Percentiles rank a stretch among this genome's conserved stretches.
Evolutionary conservation across 64 coral and sea anemone species (phyloP).

Genomic region (Porites australiensis): DNA sequence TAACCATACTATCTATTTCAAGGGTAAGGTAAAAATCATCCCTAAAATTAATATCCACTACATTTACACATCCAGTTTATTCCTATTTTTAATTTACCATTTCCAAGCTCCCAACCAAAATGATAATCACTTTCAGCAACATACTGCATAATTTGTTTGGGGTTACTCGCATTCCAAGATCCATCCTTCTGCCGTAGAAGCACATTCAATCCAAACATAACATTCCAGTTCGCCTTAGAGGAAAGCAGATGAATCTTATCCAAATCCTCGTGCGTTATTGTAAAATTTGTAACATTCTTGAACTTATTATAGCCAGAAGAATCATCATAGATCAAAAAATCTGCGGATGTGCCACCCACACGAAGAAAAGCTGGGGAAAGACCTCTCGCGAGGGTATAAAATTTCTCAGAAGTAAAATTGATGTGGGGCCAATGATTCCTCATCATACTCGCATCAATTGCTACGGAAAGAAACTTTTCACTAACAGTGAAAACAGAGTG

Average conservation of each 20-base stretch:
- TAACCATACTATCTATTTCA: no score
- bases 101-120: conserved; percentile 95
- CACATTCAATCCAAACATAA: conserved; percentile 89
- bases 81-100: conserved; percentile 51
- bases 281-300: conserved; percentile 56
- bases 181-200: conserved; percentile 56
- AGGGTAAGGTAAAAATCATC: no score
- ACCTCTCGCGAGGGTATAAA: conserved; percentile 75
- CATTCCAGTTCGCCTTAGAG: conserved; percentile 54
- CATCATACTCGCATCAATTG: conserved; percentile 20
- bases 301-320: conserved; percentile 24
- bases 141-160: conserved; percentile 87
- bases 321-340: conserved; percentile 76
- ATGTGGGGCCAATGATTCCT: conserved; percentile 46
- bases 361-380: conserved; percentile 80
- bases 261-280: conserved; percentile 71
- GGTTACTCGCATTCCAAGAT: conserved; percentile 78
- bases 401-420: conserved; percentile 52
- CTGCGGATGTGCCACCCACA: conserved; percentile 78
- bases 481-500: conserved; percentile 39
- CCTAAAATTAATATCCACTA: no score
- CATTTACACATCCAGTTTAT: no score
- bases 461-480: conserved; percentile 60
- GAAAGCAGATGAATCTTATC: conserved; percentile 82
- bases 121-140: conserved; percentile 62